Evolutionary conservation across 2,113 vertebrate species (phyloP).

Genomic region (Oenanthe oenanthe): DNA sequence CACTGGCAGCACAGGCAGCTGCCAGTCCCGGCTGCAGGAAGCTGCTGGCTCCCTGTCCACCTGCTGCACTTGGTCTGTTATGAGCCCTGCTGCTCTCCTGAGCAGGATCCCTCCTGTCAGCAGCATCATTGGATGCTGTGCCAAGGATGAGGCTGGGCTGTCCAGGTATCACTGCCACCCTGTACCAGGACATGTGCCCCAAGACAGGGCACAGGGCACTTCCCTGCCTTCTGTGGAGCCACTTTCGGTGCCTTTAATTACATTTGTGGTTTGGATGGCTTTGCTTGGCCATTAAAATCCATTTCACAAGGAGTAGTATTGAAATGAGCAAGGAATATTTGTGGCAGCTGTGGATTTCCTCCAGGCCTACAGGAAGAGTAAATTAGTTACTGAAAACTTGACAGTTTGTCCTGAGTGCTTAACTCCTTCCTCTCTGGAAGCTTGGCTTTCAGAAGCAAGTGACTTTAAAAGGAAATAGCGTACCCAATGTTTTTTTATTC

Average conservation of each 20-base stretch:
- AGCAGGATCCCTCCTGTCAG: fast-evolving
- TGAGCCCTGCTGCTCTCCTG: neutral
- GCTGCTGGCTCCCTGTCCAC: neutral
- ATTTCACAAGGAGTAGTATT: slow-evolving; percentile 56
- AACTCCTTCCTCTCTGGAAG: slow-evolving; percentile 42
- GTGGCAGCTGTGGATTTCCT: slow-evolving; percentile 70
- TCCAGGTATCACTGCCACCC: neutral
- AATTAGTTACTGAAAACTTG: slow-evolving; percentile 68
- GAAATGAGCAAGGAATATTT: slow-evolving; percentile 56
- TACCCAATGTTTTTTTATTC: neutral
- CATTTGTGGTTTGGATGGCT: slow-evolving; percentile 48
- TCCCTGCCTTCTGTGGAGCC: neutral
- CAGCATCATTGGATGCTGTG: fast-evolving
- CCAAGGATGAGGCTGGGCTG: fast-evolving
- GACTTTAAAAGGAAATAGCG: slow-evolving; percentile 38
- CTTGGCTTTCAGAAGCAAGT: neutral
- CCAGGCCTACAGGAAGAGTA: slow-evolving; percentile 60
- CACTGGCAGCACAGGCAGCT: neutral
- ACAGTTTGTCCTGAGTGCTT: slow-evolving; percentile 29
- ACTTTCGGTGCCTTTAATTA: slow-evolving; percentile 37
- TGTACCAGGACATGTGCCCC: fast-evolving
- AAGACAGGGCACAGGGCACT: fast-evolving
- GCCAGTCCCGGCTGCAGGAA: neutral
- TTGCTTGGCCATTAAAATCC: slow-evolving; percentile 55
- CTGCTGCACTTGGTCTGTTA: neutral